Evolutionary conservation across 2,888 invertebrate species (phyloP).

Genomic region (Osedax frankpressi): DNA sequence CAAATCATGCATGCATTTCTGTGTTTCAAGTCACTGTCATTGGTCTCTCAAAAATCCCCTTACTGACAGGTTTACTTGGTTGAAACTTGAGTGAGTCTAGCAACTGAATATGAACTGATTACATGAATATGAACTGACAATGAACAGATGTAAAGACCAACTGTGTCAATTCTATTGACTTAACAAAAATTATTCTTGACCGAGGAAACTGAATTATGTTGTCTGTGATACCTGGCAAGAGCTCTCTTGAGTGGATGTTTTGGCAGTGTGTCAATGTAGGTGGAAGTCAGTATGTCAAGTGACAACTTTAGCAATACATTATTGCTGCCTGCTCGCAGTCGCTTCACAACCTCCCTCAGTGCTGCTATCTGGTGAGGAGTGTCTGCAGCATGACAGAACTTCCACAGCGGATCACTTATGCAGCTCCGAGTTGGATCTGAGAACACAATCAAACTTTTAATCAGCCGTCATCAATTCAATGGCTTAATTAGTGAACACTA

Average conservation of each 20-base stretch:
- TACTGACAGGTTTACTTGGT: no score
- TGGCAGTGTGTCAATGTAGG: slow-evolving; percentile 7
- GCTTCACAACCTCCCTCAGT: slow-evolving; percentile 1
- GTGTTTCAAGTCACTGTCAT: no score
- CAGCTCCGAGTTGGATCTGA: not conserved
- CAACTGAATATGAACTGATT: not conserved
- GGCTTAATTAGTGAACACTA: no score
- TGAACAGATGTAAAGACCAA: not conserved
- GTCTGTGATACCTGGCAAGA: not conserved
- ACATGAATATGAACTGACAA: no score
- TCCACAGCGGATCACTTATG: slow-evolving; percentile 2
- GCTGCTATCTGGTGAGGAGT: slow-evolving; percentile 11
- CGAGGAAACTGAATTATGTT: not conserved
- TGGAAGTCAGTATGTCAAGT: not conserved
- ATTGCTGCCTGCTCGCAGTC: not conserved
- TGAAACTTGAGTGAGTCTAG: not conserved
- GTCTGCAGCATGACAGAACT: slow-evolving; percentile 6
- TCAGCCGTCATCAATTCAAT: no score
- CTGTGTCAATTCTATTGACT: not conserved
- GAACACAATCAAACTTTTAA: slow-evolving; percentile 2
- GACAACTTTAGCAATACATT: not conserved
- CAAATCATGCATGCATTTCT: no score
- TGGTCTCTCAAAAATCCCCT: no score
- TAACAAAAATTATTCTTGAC: not conserved
- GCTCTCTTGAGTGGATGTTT: slow-evolving; percentile 9